Conservation (phyloP, 2,797 vertebrate species). For the Siniperca obscura region DNA sequence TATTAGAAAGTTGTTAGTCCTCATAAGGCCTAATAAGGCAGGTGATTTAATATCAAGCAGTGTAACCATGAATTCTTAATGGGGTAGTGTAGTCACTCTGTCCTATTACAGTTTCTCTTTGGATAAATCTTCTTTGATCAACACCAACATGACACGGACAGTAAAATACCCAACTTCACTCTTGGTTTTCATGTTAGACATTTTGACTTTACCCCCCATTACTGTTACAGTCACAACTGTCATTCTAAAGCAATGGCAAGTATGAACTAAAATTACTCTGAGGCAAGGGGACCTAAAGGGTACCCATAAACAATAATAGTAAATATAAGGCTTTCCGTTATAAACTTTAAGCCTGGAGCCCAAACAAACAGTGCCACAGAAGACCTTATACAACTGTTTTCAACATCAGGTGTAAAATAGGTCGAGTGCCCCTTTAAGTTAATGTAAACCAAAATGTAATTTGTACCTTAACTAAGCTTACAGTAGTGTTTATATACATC, state of each 20-base stretch:
- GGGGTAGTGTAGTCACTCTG: not conserved
- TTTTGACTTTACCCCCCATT: not conserved
- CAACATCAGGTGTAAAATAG: not conserved
- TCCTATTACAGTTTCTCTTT: not conserved
- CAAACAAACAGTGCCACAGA: not conserved
- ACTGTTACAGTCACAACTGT: not conserved
- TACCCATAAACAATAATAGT: not conserved
- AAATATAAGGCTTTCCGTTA: no score
- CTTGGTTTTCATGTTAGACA: not conserved
- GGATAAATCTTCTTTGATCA: slow-evolving; percentile 2
- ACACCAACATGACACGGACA: not conserved
- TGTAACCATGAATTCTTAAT: not conserved
- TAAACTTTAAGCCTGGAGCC: no score
- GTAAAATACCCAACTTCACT: not conserved
- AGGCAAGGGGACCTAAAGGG: not conserved
- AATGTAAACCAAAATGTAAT: no score
- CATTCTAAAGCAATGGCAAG: not conserved
- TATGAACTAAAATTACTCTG: not conserved
- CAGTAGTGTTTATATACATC: not conserved
- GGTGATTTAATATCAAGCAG: not conserved
- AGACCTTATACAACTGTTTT: not conserved
- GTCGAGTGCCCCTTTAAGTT: no score
- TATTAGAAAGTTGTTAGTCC: not conserved
- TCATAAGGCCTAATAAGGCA: not conserved
- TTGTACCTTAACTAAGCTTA: not conserved